phyloP scores from a whole-genome alignment of 1,140 invertebrate genomes.

The Arctopsyche grandis region DNA sequence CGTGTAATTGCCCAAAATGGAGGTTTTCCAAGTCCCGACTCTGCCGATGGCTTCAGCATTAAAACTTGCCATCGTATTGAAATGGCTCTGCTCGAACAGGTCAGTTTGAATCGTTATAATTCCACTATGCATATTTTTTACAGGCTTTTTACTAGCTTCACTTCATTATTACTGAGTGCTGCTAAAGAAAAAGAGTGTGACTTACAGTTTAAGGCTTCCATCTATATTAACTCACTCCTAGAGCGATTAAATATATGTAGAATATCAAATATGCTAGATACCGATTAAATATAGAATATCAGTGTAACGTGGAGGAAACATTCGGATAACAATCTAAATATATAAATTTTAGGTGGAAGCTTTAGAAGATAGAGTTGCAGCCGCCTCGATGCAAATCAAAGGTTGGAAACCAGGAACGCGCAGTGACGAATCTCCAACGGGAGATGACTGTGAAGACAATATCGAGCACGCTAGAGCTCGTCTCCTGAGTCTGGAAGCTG shows the following conservation, averaged over 20 bases:
- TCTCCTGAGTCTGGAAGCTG: conserved; percentile 84
- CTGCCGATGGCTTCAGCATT: conserved; percentile 74
- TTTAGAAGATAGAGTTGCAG: conserved; percentile 91
- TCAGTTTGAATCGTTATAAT: conserved; percentile 48
- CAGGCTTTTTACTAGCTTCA: no score
- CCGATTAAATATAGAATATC: no score
- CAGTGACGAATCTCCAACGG: conserved; percentile 65
- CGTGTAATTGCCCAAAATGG: conserved; percentile 59
- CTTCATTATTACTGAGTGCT: neutral
- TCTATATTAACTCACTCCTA: no score
- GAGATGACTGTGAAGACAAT: conserved; percentile 59
- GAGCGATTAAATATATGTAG: no score
- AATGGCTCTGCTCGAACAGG: conserved; percentile 79
- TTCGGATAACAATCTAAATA: neutral
- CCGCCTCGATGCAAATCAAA: conserved; percentile 94
- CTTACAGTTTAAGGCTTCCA: no score
- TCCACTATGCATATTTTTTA: no score
- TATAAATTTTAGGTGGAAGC: conserved; percentile 76
- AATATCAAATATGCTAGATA: no score
- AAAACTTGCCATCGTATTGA: conserved; percentile 83
- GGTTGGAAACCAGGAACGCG: conserved; percentile 80
- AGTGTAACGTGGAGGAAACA: no score
- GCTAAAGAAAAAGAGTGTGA: no score
- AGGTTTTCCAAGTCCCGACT: conserved; percentile 69
- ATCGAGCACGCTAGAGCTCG: conserved; percentile 78